A percentile compares a stretch with the other conserved stretches of the same genome.
phyloP scores from a whole-genome alignment of 2,888 invertebrate species.

The Melikaiella ostensackeni region DNA sequence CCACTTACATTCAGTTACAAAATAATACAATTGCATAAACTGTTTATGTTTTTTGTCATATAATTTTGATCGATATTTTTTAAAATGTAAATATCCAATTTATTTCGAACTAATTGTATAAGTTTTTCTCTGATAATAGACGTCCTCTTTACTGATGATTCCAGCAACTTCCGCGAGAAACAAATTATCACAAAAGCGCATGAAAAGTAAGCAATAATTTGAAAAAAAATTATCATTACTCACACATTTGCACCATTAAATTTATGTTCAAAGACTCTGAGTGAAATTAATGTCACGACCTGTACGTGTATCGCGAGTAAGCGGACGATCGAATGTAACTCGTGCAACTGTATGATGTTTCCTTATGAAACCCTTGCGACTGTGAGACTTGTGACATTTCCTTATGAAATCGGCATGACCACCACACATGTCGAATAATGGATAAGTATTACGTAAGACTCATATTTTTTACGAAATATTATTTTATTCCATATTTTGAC shows the following conservation, averaged over 20 bases:
- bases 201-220: background rate
- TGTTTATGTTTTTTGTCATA: too few species aligned
- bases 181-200: background rate
- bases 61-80: too few species aligned
- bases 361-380: slow-evolving; percentile 22
- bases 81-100: too few species aligned
- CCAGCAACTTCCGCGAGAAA: background rate
- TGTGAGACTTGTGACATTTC: slow-evolving; percentile 35
- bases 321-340: slow-evolving; percentile 6
- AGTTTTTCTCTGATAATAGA: too few species aligned
- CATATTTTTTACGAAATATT: background rate
- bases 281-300: slow-evolving; percentile 31
- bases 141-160: too few species aligned
- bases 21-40: too few species aligned
- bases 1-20: too few species aligned
- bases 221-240: background rate
- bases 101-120: too few species aligned
- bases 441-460: slow-evolving; percentile 49
- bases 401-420: slow-evolving; percentile 48
- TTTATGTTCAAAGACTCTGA: background rate
- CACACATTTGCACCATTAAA: background rate
- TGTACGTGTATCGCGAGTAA: slow-evolving; percentile 3
- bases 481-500: too few species aligned
- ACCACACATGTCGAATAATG: slow-evolving; percentile 50
- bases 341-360: background rate